These are phyloP conservation scores for Ectobius pallidus DNA, from an alignment of 2,888 invertebrate species.

Conservation along the genomic window DNA sequence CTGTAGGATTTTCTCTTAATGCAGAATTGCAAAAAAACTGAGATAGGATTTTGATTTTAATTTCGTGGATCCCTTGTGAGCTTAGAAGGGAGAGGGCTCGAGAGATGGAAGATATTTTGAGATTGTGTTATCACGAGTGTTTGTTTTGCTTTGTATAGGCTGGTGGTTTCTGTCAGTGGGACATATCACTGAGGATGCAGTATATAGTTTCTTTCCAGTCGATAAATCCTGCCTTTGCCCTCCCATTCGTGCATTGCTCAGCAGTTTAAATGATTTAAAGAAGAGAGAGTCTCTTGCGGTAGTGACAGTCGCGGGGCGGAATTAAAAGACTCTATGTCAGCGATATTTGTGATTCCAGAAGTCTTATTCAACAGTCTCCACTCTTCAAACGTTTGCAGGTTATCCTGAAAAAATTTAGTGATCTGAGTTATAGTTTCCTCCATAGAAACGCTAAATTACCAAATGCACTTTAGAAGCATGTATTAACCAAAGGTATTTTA, in stretches of 20 bases:
- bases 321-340: conserved; percentile 40
- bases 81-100: too few species aligned
- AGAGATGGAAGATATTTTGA: too few species aligned
- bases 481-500: too few species aligned
- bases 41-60: too few species aligned
- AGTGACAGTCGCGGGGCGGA: conserved; percentile 38
- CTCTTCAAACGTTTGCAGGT: neutral
- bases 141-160: neutral
- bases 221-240: conserved; percentile 23
- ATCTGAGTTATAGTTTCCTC: too few species aligned
- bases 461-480: too few species aligned
- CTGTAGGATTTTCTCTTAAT: too few species aligned
- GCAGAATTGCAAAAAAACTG: too few species aligned
- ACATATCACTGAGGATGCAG: neutral
- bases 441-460: too few species aligned
- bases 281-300: conserved; percentile 25
- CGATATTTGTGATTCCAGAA: conserved; percentile 37
- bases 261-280: conserved; percentile 40
- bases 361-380: conserved; percentile 15
- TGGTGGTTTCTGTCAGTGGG: neutral
- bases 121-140: neutral
- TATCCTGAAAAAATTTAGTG: conserved; percentile 3
- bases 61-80: too few species aligned
- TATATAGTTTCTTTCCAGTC: conserved; percentile 28
- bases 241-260: conserved; percentile 28